Conservation (phyloP, 2,797 vertebrate genomes). For the Rallus crepitans region DNA sequence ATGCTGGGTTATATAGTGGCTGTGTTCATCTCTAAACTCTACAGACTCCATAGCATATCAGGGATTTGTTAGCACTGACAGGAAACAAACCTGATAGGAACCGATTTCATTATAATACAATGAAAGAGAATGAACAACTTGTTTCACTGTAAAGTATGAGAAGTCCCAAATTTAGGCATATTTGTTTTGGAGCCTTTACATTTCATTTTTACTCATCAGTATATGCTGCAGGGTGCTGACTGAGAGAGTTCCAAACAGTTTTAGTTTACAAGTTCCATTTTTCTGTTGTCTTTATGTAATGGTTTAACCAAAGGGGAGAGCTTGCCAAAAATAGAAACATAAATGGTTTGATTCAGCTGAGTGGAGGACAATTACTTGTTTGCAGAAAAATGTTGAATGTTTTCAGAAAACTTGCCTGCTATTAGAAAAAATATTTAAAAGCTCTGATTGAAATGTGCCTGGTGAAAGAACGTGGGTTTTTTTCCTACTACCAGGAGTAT, state of each 20-base stretch:
- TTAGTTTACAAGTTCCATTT: not conserved
- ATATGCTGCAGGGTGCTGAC: not conserved
- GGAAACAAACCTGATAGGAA: not conserved
- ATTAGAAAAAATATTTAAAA: not conserved
- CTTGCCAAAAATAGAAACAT: not conserved
- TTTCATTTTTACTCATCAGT: not conserved
- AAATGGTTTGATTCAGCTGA: not conserved
- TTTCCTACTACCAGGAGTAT: not conserved
- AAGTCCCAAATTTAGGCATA: not conserved
- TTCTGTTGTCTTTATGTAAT: not conserved
- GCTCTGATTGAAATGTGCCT: not conserved
- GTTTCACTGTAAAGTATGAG: not conserved
- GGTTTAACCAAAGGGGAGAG: not conserved
- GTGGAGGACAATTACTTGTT: not conserved
- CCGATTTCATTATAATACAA: fast-evolving
- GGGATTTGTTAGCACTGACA: not conserved
- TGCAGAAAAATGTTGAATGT: not conserved
- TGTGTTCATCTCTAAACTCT: not conserved
- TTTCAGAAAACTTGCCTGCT: not conserved
- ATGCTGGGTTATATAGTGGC: not conserved
- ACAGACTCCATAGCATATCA: fast-evolving
- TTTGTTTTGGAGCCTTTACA: not conserved
- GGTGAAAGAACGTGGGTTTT: not conserved
- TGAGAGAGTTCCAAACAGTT: not conserved
- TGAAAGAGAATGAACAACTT: not conserved